Conservation (phyloP, 2,797 vertebrate genomes). For the Microcaecilia unicolor region DNA sequence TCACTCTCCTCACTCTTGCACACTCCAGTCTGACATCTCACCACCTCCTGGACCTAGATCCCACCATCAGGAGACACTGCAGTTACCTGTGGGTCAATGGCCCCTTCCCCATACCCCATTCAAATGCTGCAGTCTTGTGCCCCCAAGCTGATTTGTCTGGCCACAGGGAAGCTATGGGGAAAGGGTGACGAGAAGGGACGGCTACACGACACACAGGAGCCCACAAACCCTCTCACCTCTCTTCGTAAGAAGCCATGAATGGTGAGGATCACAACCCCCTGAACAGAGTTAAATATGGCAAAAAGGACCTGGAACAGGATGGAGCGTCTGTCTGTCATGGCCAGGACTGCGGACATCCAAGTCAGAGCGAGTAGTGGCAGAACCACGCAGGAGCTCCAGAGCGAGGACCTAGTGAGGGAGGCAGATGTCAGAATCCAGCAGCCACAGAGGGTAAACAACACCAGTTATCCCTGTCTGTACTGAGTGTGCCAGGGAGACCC, state of each 20-base stretch:
- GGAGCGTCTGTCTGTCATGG: slow-evolving; percentile 95
- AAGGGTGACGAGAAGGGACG: too few species aligned
- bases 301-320: slow-evolving; percentile 94
- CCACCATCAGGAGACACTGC: slow-evolving; percentile 9
- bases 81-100: not conserved
- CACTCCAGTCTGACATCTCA: slow-evolving; percentile 90
- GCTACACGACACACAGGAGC: too few species aligned
- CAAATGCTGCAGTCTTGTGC: too few species aligned
- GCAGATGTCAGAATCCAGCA: slow-evolving; percentile 4
- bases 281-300: slow-evolving; percentile 94
- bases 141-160: too few species aligned
- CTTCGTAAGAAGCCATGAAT: slow-evolving; percentile 93
- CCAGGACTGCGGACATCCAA: slow-evolving; percentile 97
- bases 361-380: slow-evolving; percentile 93
- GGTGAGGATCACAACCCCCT: slow-evolving; percentile 94
- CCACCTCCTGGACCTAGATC: slow-evolving; percentile 87
- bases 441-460: too few species aligned
- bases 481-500: too few species aligned
- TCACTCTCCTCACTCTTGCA: slow-evolving; percentile 91
- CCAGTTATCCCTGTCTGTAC: too few species aligned
- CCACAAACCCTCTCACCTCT: slow-evolving; percentile 83
- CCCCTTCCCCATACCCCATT: too few species aligned
- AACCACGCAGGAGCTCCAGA: slow-evolving; percentile 98
- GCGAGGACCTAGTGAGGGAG: slow-evolving; percentile 74
- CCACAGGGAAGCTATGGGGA: too few species aligned